A percentile compares a stretch with the other conserved stretches of the same genome.
Evolutionary conservation across 2,797 vertebrate genomes (phyloP).

Genomic region (Propithecus perrieri): DNA sequence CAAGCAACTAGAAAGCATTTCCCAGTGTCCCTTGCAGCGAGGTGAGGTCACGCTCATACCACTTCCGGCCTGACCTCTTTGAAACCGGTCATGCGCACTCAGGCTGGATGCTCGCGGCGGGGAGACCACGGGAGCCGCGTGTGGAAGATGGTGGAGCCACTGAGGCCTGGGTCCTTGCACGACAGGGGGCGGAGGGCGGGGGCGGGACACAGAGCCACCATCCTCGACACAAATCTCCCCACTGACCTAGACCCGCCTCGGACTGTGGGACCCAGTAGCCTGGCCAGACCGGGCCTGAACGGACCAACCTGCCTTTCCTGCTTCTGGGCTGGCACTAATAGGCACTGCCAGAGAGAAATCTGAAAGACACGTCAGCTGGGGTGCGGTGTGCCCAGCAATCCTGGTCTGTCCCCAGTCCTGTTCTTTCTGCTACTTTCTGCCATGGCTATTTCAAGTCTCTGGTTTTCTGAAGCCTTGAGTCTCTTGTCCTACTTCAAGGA

Average conservation of each 20-base stretch:
- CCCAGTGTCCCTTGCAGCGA: background rate
- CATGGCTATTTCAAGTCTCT: background rate
- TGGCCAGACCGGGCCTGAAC: background rate
- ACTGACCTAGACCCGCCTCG: rapidly evolving
- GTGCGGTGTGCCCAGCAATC: no score
- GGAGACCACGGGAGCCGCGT: background rate
- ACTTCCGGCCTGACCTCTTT: background rate
- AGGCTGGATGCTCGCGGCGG: background rate
- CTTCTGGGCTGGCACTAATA: background rate
- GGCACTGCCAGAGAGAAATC: background rate
- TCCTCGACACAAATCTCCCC: background rate
- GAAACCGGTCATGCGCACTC: background rate
- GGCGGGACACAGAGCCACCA: no score
- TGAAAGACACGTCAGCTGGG: background rate
- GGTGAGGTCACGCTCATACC: rapidly evolving
- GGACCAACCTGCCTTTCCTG: no score
- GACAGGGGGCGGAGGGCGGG: rapidly evolving
- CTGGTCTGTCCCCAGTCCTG: background rate
- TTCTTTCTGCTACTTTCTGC: background rate
- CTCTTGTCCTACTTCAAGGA: background rate
- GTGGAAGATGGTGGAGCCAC: background rate
- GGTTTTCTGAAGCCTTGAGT: background rate
- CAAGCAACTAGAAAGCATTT: background rate
- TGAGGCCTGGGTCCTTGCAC: no score
- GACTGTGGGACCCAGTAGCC: no score